Evolutionary conservation across 2,888 invertebrate genomes (phyloP).

Genomic region (Holacanthella duospinosa): DNA sequence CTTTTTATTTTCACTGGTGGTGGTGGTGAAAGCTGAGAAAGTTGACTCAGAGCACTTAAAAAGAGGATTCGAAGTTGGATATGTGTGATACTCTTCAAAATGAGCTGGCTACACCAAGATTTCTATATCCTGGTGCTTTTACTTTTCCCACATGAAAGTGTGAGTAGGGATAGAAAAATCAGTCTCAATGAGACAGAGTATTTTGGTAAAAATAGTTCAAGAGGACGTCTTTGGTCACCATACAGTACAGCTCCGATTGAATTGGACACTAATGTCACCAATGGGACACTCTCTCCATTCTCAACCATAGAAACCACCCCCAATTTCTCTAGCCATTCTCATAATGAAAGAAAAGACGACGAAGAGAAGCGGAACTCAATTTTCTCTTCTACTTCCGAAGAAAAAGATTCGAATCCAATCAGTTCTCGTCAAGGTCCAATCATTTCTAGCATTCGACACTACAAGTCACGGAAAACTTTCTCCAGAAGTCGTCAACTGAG

Average conservation of each 20-base stretch:
- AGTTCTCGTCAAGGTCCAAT: slow-evolving; percentile 17
- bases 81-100: too few relatives aligned
- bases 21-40: too few relatives aligned
- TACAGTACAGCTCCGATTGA: background rate
- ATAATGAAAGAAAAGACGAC: background rate
- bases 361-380: background rate
- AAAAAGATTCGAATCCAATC: slow-evolving; percentile 1
- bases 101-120: background rate
- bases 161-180: background rate
- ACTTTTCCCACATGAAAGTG: background rate
- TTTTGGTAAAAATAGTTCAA: background rate
- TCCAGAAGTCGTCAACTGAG: slow-evolving; percentile 24
- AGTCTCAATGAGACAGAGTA: background rate
- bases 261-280: background rate
- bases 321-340: background rate
- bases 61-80: too few relatives aligned
- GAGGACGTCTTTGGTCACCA: slow-evolving; percentile 6
- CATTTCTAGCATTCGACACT: slow-evolving; percentile 36
- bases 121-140: background rate
- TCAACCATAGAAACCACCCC: background rate
- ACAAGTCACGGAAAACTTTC: slow-evolving; percentile 36
- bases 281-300: background rate
- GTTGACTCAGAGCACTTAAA: too few relatives aligned
- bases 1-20: too few relatives aligned
- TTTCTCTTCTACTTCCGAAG: background rate